Evolutionary conservation across 1,140 invertebrate species (phyloP).

Genomic region (Triops longicaudatus): DNA sequence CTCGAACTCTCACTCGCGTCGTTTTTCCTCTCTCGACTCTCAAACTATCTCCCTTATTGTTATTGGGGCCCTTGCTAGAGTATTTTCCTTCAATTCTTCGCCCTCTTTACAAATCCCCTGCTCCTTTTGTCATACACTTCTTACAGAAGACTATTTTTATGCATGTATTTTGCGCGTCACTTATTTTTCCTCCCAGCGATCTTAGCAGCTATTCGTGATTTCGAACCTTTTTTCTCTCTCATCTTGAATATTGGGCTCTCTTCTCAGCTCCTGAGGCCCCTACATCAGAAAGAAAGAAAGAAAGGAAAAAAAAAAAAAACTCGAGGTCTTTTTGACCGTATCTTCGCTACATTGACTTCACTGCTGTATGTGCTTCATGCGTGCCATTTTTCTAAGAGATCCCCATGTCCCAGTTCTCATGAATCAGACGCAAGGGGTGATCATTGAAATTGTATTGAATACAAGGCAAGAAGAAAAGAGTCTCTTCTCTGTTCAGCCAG

Average conservation of each 20-base stretch:
- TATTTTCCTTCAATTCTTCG: constrained; percentile 3
- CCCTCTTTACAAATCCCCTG: background rate
- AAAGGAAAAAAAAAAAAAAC: background rate
- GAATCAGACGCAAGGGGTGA: constrained; percentile 1
- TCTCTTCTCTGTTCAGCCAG: background rate
- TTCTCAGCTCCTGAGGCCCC: background rate
- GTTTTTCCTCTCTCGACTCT: background rate
- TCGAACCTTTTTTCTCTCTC: background rate
- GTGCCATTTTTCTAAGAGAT: background rate
- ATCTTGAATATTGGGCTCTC: background rate
- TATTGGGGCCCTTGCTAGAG: background rate
- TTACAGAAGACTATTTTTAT: background rate
- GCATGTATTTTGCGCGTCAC: constrained; percentile 7
- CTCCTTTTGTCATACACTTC: background rate
- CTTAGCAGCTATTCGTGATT: background rate
- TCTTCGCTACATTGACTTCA: constrained; percentile 15
- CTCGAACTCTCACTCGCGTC: background rate
- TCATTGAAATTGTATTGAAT: background rate
- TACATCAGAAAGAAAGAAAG: background rate
- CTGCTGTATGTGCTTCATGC: background rate
- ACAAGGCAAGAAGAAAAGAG: background rate
- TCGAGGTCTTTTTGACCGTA: background rate
- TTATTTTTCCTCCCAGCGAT: background rate
- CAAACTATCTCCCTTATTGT: background rate
- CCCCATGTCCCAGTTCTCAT: background rate